Conservation (phyloP, 2,797 vertebrate genomes). For the Cirrhinus mrigala region DNA sequence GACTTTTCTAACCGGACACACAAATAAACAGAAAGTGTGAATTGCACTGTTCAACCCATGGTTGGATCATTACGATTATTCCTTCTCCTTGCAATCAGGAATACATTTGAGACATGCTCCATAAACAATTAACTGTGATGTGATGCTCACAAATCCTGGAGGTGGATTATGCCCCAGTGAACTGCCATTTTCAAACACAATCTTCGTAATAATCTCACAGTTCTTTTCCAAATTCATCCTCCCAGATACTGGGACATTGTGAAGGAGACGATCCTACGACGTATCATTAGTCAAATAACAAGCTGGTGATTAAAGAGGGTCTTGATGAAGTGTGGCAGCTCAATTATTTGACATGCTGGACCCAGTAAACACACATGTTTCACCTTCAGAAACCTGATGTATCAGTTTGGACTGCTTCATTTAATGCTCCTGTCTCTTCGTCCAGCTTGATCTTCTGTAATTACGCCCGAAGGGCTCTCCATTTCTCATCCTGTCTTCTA, state of each 20-base stretch:
- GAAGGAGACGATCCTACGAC: conserved; percentile 31
- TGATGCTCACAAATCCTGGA: conserved; percentile 10
- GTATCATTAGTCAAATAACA: conserved; percentile 56
- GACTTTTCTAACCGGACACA: background rate
- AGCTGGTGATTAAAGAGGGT: conserved; percentile 55
- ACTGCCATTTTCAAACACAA: conserved; percentile 31
- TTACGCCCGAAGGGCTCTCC: conserved; percentile 19
- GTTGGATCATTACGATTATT: background rate
- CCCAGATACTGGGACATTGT: background rate
- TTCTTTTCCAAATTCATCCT: conserved; percentile 30
- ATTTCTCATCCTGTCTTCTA: conserved; percentile 29
- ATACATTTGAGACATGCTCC: background rate
- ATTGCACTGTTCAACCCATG: conserved; percentile 1
- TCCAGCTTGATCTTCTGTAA: conserved; percentile 36
- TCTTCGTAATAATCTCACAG: conserved; percentile 26
- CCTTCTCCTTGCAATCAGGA: background rate
- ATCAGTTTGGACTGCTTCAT: conserved; percentile 54
- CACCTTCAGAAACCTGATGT: conserved; percentile 34
- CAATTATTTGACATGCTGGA: conserved; percentile 50
- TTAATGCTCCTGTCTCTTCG: conserved; percentile 46
- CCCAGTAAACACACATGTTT: conserved; percentile 55
- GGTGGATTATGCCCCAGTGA: background rate
- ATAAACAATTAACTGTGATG: background rate
- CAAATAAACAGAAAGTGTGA: too few relatives aligned
- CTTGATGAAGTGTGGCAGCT: conserved; percentile 61